Conservation (phyloP, 2,113 vertebrate species). For the Spea multiplicata region DNA sequence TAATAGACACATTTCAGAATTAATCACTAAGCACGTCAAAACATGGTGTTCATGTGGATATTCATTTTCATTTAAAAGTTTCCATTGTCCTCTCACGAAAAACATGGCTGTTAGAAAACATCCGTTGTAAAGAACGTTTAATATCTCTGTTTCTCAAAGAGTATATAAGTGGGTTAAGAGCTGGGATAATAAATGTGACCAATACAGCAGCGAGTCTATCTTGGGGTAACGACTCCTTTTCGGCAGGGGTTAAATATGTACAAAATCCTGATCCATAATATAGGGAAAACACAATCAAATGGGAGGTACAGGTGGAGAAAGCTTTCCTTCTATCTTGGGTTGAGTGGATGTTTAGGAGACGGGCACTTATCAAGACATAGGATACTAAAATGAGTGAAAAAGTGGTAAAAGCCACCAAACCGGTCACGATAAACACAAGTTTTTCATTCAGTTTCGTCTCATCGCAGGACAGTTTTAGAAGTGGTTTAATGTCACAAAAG, state of each 20-base stretch:
- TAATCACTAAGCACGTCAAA: too few relatives aligned
- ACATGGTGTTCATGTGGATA: too few relatives aligned
- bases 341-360: neutral
- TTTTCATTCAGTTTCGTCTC: conserved; percentile 21
- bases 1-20: too few relatives aligned
- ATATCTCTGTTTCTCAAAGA: neutral
- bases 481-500: conserved; percentile 46
- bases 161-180: neutral
- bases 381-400: neutral
- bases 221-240: neutral
- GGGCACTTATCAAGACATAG: conserved; percentile 1
- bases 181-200: neutral
- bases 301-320: conserved; percentile 30
- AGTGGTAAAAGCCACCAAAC: neutral
- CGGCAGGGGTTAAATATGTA: neutral
- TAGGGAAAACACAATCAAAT: conserved; percentile 6
- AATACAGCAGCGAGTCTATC: neutral
- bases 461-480: conserved; percentile 49
- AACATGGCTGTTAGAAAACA: too few relatives aligned
- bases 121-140: neutral
- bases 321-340: neutral
- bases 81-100: too few relatives aligned
- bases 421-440: conserved; percentile 33
- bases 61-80: too few relatives aligned
- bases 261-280: neutral